Evolutionary conservation across 2,888 invertebrate species (phyloP), one percentile per base, ranked within the genome.

Genomic region (Pollenia labialis): DNA sequence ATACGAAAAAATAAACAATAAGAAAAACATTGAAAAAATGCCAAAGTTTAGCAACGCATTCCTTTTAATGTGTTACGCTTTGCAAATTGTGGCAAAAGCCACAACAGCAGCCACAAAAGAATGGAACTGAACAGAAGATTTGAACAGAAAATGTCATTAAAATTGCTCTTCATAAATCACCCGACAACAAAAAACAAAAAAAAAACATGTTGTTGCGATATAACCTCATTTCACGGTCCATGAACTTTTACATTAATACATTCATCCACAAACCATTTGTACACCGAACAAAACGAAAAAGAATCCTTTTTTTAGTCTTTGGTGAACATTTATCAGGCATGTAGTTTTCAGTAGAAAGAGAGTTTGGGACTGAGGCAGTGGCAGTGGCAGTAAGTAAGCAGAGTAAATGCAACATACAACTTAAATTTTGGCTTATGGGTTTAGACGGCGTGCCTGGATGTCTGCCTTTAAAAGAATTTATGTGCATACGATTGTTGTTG

Each of bases 101-200:
- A 52, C 32, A 50, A 42, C 62, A 58, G 11, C 62, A 32, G 10
- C 64, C 52, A 18, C 48, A 74, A 56, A 14, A 77, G 14, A 66
- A 79, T 64, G 64, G 23, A 48, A 16, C n/a, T 64, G n/a, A 60
- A 46, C 52, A 71, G 50, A 50, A 76, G 72, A 81, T 52, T 75
- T 52, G 75, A 68, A 75, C 82, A 71, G 42, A 87, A 91, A 91
- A 92, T 92, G 91, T 92, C 92, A 92, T 92, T 92, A 91, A 92
- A 92, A 92, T 91, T 90, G 92, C 90, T 90, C 91, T 91, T 91
- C 92, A 92, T 92, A 92, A 92, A 92, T 90, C 89, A 91, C 89
- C 88, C 89, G 81, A 32, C 6, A 32, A 32, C 32, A 32, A 32
- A 32, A 89, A 82, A 89, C n/a, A 80, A 54, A 81, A 56, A 75